Base-by-base conservation (phyloP, 2,888 invertebrate genomes). In the Nymphalis urticae region DNA sequence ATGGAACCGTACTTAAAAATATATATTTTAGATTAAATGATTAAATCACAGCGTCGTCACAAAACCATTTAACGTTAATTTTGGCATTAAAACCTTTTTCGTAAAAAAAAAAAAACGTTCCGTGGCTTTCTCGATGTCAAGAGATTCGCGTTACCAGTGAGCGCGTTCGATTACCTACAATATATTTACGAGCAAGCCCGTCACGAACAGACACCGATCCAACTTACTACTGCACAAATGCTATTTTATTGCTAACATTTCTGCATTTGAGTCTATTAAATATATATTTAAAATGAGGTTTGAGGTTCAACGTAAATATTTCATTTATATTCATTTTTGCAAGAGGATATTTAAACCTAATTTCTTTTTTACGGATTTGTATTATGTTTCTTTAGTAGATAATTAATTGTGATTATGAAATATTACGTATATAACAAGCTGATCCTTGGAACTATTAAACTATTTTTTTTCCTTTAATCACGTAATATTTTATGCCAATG, bases 151-250 rank as follows among this genome's bases (percentile, higher is more conserved):
- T 67, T 54, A 66, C 73, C 75, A 73, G 74, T 76, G 60, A 65
- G 66, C 54, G 60, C 61, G 68, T 84, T 85, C 83, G 83, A 83
- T 88, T 87, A 88, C 86, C 76, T 75, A 58, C 47, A 71, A 73
- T 75, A 79, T 82, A 80, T 87, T 88, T 86, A 86, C 82, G 79
- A 79, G 77, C 68, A 63, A 74, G 73, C 80, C 67, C 82, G 84
- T 87, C 87, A 88, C 86, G 86, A 81, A 70, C 70, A 60, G 62
- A 73, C 71, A 63, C 48, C 76, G 70, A 19, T 56, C 58, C 77
- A 78, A 80, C 77, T 72, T 72, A 72, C 66, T 70, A 70, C 54
- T 62, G 53, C 58, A 64, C 62, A 60, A 61, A n/a, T 59, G 62
- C 61, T 66, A 70, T 62, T 72, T 72, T 68, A 72, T 70, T 60